These are phyloP conservation scores for Aplysina aerophoba DNA, from an alignment of 37 sponge, comb jelly and placozoan species.

Conservation along the genomic window DNA sequence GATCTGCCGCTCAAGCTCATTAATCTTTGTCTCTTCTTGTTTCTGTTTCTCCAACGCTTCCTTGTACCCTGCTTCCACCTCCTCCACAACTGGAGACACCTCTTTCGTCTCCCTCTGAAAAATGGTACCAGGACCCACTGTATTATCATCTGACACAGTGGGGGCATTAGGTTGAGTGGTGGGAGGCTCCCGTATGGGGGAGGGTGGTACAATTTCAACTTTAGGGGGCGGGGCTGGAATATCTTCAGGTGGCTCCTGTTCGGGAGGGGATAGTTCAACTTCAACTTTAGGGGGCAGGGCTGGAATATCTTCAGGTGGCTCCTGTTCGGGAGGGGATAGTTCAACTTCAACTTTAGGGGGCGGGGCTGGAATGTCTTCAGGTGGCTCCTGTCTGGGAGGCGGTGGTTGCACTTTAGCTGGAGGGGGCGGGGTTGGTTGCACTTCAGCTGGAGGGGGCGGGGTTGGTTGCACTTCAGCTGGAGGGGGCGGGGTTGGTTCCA, in stretches of 20 bases:
- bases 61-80: conserved; percentile 19
- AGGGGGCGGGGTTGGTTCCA: neutral
- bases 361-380: neutral
- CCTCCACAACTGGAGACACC: neutral
- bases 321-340: neutral
- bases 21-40: neutral
- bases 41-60: conserved; percentile 3
- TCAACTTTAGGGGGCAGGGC: neutral
- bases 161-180: neutral
- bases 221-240: neutral
- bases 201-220: neutral
- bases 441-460: neutral
- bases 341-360: neutral
- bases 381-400: neutral
- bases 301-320: neutral
- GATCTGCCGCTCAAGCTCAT: conserved; percentile 10
- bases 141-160: neutral
- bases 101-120: neutral
- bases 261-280: neutral
- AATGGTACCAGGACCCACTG: neutral
- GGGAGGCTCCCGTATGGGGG: neutral
- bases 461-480: neutral
- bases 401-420: neutral
- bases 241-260: neutral
- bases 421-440: neutral